Conservation (phyloP, 2,888 invertebrate genomes). For the Alentia gelatinosa region DNA sequence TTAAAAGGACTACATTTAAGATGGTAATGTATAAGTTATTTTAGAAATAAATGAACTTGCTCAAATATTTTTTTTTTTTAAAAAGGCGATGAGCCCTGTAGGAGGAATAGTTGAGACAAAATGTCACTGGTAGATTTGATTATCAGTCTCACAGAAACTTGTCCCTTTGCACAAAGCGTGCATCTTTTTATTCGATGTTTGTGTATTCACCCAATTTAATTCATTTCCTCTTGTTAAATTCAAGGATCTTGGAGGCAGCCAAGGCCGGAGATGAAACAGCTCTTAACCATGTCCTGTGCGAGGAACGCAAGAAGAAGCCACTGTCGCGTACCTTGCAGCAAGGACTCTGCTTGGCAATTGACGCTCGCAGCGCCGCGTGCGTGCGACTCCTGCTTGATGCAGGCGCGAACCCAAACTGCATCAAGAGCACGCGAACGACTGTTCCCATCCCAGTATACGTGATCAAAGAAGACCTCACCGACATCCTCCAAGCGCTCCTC, state of each 20-base stretch:
- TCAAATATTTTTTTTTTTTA: too few species aligned
- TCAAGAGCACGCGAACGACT: not conserved
- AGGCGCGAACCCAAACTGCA: slow-evolving; percentile 3
- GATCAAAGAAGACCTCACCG: not conserved
- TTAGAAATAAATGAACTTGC: too few species aligned
- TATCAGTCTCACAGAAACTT: too few species aligned
- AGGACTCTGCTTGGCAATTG: not conserved
- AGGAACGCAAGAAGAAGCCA: not conserved
- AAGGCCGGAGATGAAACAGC: not conserved
- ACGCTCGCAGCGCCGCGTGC: not conserved
- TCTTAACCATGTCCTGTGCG: not conserved
- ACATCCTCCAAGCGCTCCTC: not conserved
- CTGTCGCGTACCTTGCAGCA: not conserved
- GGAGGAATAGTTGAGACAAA: too few species aligned
- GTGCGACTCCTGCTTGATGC: slow-evolving; percentile 25
- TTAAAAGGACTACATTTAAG: too few species aligned
- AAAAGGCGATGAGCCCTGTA: too few species aligned
- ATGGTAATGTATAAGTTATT: too few species aligned
- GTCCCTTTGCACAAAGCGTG: too few species aligned
- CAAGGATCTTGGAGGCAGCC: not conserved
- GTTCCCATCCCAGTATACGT: slow-evolving; percentile 19
- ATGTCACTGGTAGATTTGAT: too few species aligned
- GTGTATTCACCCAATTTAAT: not conserved
- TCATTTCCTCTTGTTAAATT: not conserved
- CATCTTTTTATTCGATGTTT: too few species aligned